phyloP scores from a whole-genome alignment of 2,113 vertebrate genomes.

The Bos javanicus region DNA sequence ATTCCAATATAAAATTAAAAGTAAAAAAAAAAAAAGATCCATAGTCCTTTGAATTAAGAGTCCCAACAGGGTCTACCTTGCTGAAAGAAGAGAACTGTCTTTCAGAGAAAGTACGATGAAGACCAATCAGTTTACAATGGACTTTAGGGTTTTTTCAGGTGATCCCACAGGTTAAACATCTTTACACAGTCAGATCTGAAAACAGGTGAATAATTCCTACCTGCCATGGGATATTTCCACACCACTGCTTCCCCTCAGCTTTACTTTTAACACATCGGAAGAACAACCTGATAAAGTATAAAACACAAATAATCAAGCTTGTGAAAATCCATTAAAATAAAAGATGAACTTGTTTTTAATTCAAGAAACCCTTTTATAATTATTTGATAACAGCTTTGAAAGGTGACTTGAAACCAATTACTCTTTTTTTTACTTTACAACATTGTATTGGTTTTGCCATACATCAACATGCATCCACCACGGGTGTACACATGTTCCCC shows the following conservation, averaged over 20 bases:
- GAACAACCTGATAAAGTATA: conserved; percentile 84
- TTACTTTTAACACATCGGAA: conserved; percentile 89
- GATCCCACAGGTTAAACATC: neutral
- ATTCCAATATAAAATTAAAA: neutral
- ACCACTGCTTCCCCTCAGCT: conserved; percentile 87
- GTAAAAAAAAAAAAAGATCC: neutral
- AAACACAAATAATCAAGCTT: conserved; percentile 42
- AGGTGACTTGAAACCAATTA: conserved; percentile 16
- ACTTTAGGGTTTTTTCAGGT: neutral
- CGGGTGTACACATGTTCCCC: no score
- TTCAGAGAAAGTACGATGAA: neutral
- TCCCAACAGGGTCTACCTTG: neutral
- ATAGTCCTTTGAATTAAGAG: neutral
- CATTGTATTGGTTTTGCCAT: no score
- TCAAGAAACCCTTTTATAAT: neutral
- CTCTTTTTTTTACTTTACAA: neutral
- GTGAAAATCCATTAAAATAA: neutral
- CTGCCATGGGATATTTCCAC: conserved; percentile 91
- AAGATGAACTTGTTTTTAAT: neutral
- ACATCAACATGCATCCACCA: no score
- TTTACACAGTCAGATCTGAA: neutral
- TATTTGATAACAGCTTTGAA: neutral
- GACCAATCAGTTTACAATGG: neutral
- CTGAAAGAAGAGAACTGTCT: neutral
- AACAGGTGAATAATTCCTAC: conserved; percentile 68